phyloP scores from a whole-genome alignment of 2,113 vertebrate genomes.

The Mystacornis crossleyi region DNA sequence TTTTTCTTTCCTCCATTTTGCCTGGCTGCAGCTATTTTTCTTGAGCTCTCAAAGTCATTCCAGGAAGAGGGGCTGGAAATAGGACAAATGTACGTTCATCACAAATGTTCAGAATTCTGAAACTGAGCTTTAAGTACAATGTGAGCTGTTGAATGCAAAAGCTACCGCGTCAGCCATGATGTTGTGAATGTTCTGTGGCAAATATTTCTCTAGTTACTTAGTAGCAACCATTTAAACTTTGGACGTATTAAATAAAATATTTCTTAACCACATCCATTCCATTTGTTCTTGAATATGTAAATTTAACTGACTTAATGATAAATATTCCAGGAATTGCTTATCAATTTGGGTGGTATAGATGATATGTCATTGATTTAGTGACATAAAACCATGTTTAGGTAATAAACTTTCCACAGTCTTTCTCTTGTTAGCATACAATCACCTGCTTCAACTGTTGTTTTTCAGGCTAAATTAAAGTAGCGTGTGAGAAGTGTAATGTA shows the following conservation, averaged over 20 bases:
- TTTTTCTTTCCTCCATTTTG: constrained; percentile 54
- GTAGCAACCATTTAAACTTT: not conserved
- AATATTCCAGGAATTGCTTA: not conserved
- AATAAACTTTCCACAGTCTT: not conserved
- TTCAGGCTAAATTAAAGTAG: not conserved
- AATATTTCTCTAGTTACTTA: not conserved
- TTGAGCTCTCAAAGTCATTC: not conserved
- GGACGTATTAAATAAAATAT: not conserved
- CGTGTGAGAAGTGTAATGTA: not conserved
- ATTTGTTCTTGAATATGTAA: not conserved
- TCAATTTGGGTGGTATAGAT: not conserved
- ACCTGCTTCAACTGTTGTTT: not conserved
- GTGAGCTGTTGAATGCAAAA: not conserved
- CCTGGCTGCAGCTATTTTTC: constrained; percentile 16
- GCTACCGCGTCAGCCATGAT: not conserved
- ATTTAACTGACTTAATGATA: not conserved
- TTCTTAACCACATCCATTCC: not conserved
- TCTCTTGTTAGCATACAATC: not conserved
- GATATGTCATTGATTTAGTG: not conserved
- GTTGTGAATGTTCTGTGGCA: not conserved
- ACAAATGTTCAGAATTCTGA: not conserved
- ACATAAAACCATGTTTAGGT: not conserved
- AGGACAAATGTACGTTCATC: not conserved
- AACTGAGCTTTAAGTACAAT: not conserved
- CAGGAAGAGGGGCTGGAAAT: not conserved